These are phyloP conservation scores for Drosophila stalkeri DNA, from an alignment of 2,888 invertebrate genomes.

Conservation along the genomic window DNA sequence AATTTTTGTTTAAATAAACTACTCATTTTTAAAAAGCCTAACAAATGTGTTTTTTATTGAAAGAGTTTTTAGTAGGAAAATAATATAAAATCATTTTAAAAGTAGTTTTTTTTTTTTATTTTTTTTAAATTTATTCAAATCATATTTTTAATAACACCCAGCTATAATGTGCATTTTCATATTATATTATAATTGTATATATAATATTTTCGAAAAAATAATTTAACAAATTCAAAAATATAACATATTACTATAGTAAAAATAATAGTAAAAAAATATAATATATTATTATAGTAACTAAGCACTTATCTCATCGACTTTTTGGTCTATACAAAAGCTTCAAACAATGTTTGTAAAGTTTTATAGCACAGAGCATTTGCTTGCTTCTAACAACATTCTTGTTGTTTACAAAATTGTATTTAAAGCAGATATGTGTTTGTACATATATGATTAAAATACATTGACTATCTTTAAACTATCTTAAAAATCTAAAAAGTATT, in stretches of 20 bases:
- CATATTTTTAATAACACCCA: too few relatives aligned
- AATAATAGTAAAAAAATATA: not conserved
- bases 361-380: not conserved
- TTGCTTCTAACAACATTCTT: not conserved
- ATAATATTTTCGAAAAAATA: too few relatives aligned
- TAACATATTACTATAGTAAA: not conserved
- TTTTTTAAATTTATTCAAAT: too few relatives aligned
- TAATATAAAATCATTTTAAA: too few relatives aligned
- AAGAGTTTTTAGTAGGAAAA: not conserved
- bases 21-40: conserved; percentile 15
- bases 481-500: not conserved
- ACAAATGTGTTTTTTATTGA: too few relatives aligned
- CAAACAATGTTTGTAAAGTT: not conserved
- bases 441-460: not conserved
- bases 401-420: not conserved
- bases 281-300: not conserved
- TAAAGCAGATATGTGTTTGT: not conserved
- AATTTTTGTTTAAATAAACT: conserved; percentile 59
- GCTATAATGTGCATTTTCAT: too few relatives aligned
- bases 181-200: too few relatives aligned
- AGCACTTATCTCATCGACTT: not conserved
- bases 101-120: too few relatives aligned
- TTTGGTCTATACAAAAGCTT: conserved; percentile 1
- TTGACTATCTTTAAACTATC: not conserved
- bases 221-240: too few relatives aligned